Conservation (phyloP, 2,797 vertebrate species). For the Tachyglossus aculeatus region DNA sequence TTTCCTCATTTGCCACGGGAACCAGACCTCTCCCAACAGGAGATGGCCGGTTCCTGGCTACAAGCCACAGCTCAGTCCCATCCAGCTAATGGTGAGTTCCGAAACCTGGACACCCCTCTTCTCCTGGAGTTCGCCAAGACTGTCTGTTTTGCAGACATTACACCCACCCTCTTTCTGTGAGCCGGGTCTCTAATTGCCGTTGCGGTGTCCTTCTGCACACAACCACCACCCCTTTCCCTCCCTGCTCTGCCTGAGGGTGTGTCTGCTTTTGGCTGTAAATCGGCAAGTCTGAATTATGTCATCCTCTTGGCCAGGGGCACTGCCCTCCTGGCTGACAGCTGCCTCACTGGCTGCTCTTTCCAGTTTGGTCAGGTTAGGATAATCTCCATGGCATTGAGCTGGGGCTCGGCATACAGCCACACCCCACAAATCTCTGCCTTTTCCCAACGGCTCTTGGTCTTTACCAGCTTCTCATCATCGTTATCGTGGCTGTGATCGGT, state of each 20-base stretch:
- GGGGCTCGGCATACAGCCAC: not conserved
- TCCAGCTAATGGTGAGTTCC: too few species aligned
- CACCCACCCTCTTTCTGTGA: not conserved
- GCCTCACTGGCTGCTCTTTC: not conserved
- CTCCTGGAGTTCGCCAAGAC: not conserved
- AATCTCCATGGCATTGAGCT: not conserved
- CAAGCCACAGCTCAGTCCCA: rapidly evolving
- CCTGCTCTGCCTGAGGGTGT: not conserved
- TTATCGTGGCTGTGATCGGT: not conserved
- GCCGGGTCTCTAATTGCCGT: not conserved
- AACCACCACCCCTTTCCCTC: not conserved
- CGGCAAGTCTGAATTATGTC: not conserved
- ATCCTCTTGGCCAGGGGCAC: not conserved
- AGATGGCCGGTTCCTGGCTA: not conserved
- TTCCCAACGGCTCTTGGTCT: not conserved
- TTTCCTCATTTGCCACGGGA: rapidly evolving
- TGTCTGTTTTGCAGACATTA: rapidly evolving
- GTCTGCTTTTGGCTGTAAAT: not conserved
- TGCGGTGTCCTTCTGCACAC: not conserved
- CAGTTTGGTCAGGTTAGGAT: not conserved
- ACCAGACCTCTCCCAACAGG: not conserved
- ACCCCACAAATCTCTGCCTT: not conserved
- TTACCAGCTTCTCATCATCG: not conserved
- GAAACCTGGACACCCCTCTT: rapidly evolving
- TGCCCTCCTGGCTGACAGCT: not conserved